Evolutionary conservation across 1,140 invertebrate genomes (phyloP), one percentile per base, ranked within the genome.

Genomic region (Heliconius congener): DNA sequence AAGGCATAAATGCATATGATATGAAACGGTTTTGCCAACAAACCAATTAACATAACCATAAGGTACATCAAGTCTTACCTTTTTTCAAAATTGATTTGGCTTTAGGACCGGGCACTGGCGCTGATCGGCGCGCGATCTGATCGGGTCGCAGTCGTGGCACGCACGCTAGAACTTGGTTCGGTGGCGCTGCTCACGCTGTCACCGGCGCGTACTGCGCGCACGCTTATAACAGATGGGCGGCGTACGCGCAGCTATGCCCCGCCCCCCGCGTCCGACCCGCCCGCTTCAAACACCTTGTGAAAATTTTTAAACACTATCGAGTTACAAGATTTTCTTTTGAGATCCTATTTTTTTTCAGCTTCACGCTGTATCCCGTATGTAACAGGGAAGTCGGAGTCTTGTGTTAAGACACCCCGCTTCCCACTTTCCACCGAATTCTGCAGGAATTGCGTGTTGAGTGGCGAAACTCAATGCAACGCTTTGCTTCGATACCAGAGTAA

Each of bases 191-290:
- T 86, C 84, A 88, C 88, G 88, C 88, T 91, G 86, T 87, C 87
- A 80, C 74, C 83, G 84, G 77, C 81, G 87, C 90, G 86, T 82
- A 85, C 87, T 86, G 81, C 78, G 89, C 91, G 81, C 85, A 79
- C 85, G 87, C 86, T 90, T 91, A 89, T 91, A 88, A 87, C 83
- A 84, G 85, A 78, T 90, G 90, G 89, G 90, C 91, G 90, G 90
- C 87, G 88, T 87, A 83, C 82, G 80, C 82, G 85, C 85, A 87
- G 80, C 80, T 89, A 86, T 89, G 86, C 91, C 86, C 85, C 87
- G 80, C 89, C 81, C 60, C 60, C 23, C 60, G 60, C 86, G 85
- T 30, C 87, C 81, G 80, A 80, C 74, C 82, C 81, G 78, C 80
- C 86, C 83, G 83, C 78, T 78, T 72, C 79, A 19, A 70, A 30